Evolutionary conservation across 2,113 vertebrate species (phyloP).

Genomic region (Calypte anna): DNA sequence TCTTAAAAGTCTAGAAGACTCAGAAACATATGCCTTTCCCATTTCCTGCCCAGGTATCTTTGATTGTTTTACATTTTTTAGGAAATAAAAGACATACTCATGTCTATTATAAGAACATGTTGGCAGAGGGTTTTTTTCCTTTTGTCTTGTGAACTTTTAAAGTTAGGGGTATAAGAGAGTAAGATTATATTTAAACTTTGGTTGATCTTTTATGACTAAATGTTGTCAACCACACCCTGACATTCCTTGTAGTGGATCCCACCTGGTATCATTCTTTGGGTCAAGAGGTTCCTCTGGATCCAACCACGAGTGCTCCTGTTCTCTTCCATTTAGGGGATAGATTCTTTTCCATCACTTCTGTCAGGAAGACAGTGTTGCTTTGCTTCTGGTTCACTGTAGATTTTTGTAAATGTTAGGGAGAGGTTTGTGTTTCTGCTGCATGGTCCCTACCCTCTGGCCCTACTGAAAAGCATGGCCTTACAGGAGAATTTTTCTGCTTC

Average conservation of each 20-base stretch:
- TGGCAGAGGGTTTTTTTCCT: background rate
- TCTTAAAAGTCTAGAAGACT: background rate
- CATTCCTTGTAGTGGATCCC: background rate
- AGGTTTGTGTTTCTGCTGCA: background rate
- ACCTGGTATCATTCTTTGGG: background rate
- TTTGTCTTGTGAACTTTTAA: background rate
- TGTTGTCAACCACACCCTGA: background rate
- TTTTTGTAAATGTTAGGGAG: background rate
- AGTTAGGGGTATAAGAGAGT: background rate
- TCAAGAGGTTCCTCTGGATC: background rate
- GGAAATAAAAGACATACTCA: background rate
- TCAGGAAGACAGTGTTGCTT: background rate
- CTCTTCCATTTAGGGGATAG: background rate
- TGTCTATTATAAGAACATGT: background rate
- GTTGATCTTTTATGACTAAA: background rate
- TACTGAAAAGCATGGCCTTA: background rate
- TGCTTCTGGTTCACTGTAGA: background rate
- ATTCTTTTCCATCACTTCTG: background rate
- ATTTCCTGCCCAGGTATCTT: background rate
- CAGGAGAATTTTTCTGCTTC: background rate
- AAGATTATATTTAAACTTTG: background rate
- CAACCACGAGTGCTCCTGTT: background rate
- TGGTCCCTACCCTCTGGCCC: background rate
- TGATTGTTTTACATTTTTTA: background rate
- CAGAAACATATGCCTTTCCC: background rate